Evolutionary conservation across 53 echinoderm and acorn worm genomes (phyloP).

Genomic region (Zoroaster sp.): DNA sequence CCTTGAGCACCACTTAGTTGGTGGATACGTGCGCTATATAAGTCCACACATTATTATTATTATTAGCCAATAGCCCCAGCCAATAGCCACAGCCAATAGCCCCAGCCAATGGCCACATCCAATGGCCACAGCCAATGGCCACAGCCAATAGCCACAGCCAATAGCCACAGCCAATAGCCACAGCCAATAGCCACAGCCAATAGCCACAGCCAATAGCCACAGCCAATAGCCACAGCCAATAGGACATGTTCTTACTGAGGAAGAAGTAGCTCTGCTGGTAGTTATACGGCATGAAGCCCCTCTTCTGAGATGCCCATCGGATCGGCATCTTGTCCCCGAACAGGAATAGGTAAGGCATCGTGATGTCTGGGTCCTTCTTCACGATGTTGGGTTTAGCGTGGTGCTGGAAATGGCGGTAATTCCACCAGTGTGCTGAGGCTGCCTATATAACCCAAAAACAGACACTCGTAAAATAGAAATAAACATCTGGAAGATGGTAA

Average conservation of each 20-base stretch:
- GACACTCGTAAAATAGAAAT: neutral
- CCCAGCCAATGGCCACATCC: no score
- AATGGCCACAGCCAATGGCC: neutral
- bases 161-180: no score
- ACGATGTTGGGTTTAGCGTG: constrained; percentile 95
- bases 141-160: neutral
- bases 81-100: no score
- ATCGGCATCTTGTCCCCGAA: constrained; percentile 94
- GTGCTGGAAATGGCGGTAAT: constrained; percentile 90
- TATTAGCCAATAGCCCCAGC: no score
- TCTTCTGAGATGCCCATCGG: constrained; percentile 33
- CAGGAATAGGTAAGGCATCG: constrained; percentile 83
- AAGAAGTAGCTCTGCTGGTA: constrained; percentile 92
- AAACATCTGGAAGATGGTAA: neutral
- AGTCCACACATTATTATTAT: no score
- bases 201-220: no score
- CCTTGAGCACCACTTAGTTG: no score
- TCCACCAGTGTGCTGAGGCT: constrained; percentile 95
- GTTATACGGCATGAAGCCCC: constrained; percentile 88
- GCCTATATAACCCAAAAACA: constrained; percentile 51
- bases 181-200: no score
- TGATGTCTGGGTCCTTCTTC: constrained; percentile 85
- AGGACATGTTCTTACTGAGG: constrained; percentile 66
- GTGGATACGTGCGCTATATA: no score
- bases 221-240: no score